Evolutionary conservation across 2,113 vertebrate species (phyloP).

Genomic region (Hipposideros armiger): DNA sequence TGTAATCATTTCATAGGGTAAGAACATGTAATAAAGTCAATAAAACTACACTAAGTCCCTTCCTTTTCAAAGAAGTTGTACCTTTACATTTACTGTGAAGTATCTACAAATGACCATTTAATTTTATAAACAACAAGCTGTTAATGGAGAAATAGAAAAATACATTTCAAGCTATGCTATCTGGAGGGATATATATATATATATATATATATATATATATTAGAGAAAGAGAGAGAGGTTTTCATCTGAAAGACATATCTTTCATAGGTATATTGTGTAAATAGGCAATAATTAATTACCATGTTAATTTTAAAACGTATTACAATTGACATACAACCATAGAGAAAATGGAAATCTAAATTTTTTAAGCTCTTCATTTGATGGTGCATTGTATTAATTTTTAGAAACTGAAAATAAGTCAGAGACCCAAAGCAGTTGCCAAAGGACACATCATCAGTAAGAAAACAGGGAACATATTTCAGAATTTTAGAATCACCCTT

Average conservation of each 20-base stretch:
- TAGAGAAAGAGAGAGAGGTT: background rate
- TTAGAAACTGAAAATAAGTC: background rate
- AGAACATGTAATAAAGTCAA: background rate
- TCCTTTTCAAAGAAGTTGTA: background rate
- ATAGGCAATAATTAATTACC: background rate
- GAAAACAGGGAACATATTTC: background rate
- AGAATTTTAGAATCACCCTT: background rate
- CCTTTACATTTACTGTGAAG: constrained; percentile 10
- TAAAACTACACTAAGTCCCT: background rate
- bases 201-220: no score
- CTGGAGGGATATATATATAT: no score
- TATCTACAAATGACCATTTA: background rate
- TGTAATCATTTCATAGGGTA: background rate
- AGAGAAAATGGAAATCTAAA: background rate
- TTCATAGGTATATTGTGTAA: background rate
- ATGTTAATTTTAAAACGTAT: background rate
- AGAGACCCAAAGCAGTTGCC: background rate
- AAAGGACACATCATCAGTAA: background rate
- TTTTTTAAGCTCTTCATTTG: background rate
- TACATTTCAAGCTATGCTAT: background rate
- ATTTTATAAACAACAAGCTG: background rate
- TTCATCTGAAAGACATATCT: background rate
- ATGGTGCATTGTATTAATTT: background rate
- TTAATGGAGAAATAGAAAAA: constrained; percentile 24
- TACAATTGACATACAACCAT: background rate